Percentiles rank a stretch among this genome's conserved stretches.
These are phyloP conservation scores for Tragopan temminckii DNA, from an alignment of 2,797 vertebrate species.

Conservation along the genomic window DNA sequence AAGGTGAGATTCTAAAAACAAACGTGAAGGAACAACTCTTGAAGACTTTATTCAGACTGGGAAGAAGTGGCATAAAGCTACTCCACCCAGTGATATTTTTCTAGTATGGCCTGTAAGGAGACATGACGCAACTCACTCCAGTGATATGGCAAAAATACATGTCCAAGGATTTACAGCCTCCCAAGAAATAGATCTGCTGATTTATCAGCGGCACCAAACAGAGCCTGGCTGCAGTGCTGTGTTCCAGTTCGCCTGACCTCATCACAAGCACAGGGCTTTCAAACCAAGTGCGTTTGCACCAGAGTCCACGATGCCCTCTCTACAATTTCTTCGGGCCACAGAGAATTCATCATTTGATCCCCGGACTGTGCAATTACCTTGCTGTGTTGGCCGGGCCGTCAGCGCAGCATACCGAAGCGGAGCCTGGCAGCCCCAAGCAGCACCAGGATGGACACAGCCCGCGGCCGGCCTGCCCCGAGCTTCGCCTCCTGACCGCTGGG, in stretches of 20 bases:
- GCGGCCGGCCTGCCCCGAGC: neutral
- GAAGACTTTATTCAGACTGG: neutral
- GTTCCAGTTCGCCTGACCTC: neutral
- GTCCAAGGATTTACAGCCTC: conserved; percentile 6
- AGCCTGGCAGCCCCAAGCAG: neutral
- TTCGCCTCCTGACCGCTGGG: conserved; percentile 59
- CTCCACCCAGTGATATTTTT: neutral
- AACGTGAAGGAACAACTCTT: neutral
- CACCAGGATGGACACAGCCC: no score
- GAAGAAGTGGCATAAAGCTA: neutral
- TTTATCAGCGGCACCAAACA: neutral
- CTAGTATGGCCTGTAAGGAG: neutral
- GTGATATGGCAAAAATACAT: neutral
- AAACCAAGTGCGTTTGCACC: neutral
- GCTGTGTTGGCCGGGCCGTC: neutral
- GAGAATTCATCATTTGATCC: neutral
- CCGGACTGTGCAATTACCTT: neutral
- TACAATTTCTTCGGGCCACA: neutral
- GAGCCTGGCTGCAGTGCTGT: neutral
- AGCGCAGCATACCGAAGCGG: neutral
- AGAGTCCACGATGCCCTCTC: neutral
- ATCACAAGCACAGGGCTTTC: neutral
- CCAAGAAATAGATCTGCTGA: neutral
- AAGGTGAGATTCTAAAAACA: neutral
- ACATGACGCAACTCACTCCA: neutral